Base-by-base conservation (phyloP, 2,888 invertebrate species). In the Lasioglossum figueresi region DNA sequence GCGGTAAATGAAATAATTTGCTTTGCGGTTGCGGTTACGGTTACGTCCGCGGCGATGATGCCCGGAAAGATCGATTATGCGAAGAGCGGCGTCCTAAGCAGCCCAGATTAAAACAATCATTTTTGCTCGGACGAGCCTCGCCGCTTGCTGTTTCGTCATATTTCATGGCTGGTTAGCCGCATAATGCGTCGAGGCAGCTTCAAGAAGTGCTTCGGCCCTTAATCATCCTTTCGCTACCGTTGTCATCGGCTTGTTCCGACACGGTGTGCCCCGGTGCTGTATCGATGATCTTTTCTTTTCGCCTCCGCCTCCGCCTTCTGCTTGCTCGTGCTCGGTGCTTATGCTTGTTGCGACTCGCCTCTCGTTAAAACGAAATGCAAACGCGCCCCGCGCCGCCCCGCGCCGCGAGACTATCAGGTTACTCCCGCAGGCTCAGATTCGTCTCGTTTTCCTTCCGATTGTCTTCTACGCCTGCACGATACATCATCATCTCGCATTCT, bases 331-430 rank as follows among this genome's bases (percentile, higher is more conserved):
- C 52, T 48, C 48, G 76, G 80, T 83, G 52, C 52, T n/a, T 10
- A 52, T 10, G n/a, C 52, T 52, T 78, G 85, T 77, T 76, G 75
- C 80, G 74, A 76, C 87, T 89, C 82, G 79, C 78, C 81, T 70
- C 92, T 93, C 90, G 93, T 93, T 92, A 91, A 88, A 88, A 88
- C 83, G 77, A 85, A 85, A 89, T 87, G 85, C 83, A 88, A 90
- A 87, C 88, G 88, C 81, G 81, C 76, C 80, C 14, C 4, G 4
- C 12, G 45, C n/a, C n/a, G 82, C 63, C 84, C 83, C 90, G 81
- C 76, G 82, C 14, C 4, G 4, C 12, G 45, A 85, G 84, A 56
- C 80, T 80, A 84, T 86, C 85, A 27, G 76, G 83, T 84, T 82
- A 86, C 79, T 84, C 76, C 76, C 66, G 56, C 66, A 77, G 80